phyloP scores from a whole-genome alignment of 2,888 invertebrate species.

The Pheosia tremula region DNA sequence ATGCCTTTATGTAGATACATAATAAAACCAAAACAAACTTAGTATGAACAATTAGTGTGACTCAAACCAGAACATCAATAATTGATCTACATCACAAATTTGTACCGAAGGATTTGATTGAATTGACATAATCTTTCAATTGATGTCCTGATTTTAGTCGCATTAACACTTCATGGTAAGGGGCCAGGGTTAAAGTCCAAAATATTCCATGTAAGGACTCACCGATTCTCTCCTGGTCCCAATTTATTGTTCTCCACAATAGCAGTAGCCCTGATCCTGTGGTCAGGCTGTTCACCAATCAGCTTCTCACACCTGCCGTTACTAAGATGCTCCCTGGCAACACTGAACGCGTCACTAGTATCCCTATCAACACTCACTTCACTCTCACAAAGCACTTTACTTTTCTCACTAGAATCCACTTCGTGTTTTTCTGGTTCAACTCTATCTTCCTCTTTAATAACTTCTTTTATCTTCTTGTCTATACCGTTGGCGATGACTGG shows the following conservation, averaged over 20 bases:
- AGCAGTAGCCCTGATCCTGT: slow-evolving; percentile 85
- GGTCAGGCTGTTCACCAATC: slow-evolving; percentile 86
- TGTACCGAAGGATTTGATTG: too few species aligned
- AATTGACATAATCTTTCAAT: too few species aligned
- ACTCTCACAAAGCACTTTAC: slow-evolving; percentile 56
- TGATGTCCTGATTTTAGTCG: too few species aligned
- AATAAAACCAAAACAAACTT: too few species aligned
- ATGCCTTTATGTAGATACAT: too few species aligned
- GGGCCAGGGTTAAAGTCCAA: background rate
- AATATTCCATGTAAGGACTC: slow-evolving; percentile 48
- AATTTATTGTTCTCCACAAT: slow-evolving; percentile 85
- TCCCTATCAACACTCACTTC: slow-evolving; percentile 71
- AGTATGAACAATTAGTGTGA: too few species aligned
- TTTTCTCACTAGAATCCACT: slow-evolving; percentile 75
- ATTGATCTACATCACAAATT: too few species aligned
- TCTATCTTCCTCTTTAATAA: slow-evolving; percentile 56
- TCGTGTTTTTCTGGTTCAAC: slow-evolving; percentile 71
- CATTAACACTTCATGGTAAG: too few species aligned
- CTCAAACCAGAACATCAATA: too few species aligned
- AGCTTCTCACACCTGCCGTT: slow-evolving; percentile 91
- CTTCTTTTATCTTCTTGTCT: slow-evolving; percentile 50
- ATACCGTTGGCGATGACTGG: slow-evolving; percentile 77
- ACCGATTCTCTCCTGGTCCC: slow-evolving; percentile 85
- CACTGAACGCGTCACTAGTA: slow-evolving; percentile 75
- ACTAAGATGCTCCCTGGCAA: slow-evolving; percentile 71